These are phyloP conservation scores for Drosophila ohnishii DNA, from an alignment of 1,140 invertebrate genomes.

Conservation along the genomic window DNA sequence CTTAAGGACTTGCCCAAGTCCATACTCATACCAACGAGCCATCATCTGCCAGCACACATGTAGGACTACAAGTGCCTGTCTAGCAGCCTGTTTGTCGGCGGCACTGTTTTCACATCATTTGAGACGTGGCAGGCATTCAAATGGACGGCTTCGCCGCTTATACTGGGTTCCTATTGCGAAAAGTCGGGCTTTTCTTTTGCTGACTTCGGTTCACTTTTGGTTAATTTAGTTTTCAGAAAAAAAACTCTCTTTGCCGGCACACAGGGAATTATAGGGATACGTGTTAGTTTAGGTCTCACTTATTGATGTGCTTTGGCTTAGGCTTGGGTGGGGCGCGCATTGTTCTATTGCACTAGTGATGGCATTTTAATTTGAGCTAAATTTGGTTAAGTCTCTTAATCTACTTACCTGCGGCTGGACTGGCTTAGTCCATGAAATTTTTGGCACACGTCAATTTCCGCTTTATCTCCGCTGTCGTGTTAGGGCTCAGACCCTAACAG, in stretches of 20 bases:
- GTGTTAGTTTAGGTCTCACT: slow-evolving; percentile 43
- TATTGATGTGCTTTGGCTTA: background rate
- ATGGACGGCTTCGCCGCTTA: slow-evolving; percentile 32
- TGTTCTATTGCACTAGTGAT: slow-evolving; percentile 28
- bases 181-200: slow-evolving; percentile 24
- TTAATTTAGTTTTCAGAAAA: slow-evolving; percentile 56
- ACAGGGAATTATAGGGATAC: slow-evolving; percentile 32
- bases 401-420: slow-evolving; percentile 42
- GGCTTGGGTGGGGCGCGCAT: background rate
- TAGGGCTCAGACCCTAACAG: no score
- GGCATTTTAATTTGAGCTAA: slow-evolving; percentile 57
- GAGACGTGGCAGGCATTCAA: slow-evolving; percentile 67
- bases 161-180: slow-evolving; percentile 27
- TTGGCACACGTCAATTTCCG: slow-evolving; percentile 33
- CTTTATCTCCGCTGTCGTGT: background rate
- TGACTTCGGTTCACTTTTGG: slow-evolving; percentile 49
- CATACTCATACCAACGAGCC: background rate
- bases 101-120: slow-evolving; percentile 67
- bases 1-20: slow-evolving; percentile 6
- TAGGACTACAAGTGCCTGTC: slow-evolving; percentile 2
- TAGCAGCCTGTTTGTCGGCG: slow-evolving; percentile 24
- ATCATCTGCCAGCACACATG: slow-evolving; percentile 11
- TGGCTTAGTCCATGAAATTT: slow-evolving; percentile 5
- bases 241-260: slow-evolving; percentile 28
- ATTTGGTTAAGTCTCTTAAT: slow-evolving; percentile 47